Conservation (phyloP, 2,888 invertebrate genomes). For the Lithophane semibrunnea region DNA sequence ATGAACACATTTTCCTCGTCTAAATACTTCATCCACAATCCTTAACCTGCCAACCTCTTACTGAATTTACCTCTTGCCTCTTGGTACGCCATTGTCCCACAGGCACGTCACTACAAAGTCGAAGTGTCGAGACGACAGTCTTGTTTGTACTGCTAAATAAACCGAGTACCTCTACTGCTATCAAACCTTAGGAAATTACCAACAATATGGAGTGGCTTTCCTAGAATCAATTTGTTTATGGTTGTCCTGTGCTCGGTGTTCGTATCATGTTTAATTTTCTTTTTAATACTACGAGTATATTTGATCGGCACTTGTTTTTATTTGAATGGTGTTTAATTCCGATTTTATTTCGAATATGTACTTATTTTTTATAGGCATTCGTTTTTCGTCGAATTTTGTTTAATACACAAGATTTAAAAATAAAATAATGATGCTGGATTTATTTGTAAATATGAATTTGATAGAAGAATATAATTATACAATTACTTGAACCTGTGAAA, state of each 20-base stretch:
- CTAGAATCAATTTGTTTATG: constrained; percentile 62
- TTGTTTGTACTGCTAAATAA: constrained; percentile 77
- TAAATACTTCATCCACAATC: not conserved
- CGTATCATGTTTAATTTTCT: not conserved
- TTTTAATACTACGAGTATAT: not conserved
- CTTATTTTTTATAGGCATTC: not conserved
- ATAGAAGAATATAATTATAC: not conserved
- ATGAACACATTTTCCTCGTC: not conserved
- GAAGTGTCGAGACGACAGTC: constrained; percentile 29
- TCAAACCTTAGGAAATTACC: constrained; percentile 76
- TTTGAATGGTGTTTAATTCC: no score
- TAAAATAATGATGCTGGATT: not conserved
- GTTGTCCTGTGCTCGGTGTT: not conserved
- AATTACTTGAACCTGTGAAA: not conserved
- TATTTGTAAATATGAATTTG: not conserved
- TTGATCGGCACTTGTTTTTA: not conserved
- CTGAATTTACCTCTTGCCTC: constrained; percentile 12
- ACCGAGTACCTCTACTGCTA: constrained; percentile 69
- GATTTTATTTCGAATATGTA: not conserved
- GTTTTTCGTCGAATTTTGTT: not conserved
- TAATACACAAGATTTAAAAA: not conserved
- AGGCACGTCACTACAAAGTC: constrained; percentile 17
- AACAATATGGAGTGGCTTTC: constrained; percentile 69
- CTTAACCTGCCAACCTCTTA: constrained; percentile 3
- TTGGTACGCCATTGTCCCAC: constrained; percentile 6